Conservation (phyloP, 2,888 invertebrate species). For the Kuschelorhynchus macadamiae region DNA sequence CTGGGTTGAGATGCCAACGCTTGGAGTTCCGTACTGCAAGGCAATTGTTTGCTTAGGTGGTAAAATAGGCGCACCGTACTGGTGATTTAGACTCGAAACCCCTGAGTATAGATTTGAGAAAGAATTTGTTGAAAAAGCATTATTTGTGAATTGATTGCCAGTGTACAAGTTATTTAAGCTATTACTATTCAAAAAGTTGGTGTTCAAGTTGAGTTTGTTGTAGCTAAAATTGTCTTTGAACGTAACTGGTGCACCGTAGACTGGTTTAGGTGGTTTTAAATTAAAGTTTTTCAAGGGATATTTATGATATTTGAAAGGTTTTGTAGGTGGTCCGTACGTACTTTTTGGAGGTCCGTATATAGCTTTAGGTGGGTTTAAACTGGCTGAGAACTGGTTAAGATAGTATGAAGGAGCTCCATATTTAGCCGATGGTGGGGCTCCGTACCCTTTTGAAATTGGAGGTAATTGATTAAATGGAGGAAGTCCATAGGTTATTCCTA, state of each 20-base stretch:
- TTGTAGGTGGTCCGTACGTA: conserved; percentile 15
- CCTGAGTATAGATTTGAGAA: conserved; percentile 44
- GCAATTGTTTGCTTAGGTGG: conserved; percentile 39
- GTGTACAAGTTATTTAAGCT: conserved; percentile 32
- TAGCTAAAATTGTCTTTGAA: conserved; percentile 54
- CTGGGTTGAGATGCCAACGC: conserved; percentile 30
- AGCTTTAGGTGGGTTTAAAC: conserved; percentile 59
- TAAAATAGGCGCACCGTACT: conserved; percentile 53
- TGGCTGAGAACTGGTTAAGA: conserved; percentile 27
- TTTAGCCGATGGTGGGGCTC: conserved; percentile 40
- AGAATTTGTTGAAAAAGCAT: conserved; percentile 10
- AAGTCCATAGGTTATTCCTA: conserved; percentile 55
- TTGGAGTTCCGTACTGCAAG: conserved; percentile 52
- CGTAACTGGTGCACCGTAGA: conserved; percentile 58
- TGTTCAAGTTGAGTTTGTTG: conserved; percentile 50
- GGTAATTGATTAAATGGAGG: conserved; percentile 43
- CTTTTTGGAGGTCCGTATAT: conserved; percentile 58
- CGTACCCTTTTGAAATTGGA: conserved; percentile 40
- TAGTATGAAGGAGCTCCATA: conserved; percentile 23
- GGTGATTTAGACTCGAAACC: conserved; percentile 45
- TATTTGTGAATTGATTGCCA: conserved; percentile 6
- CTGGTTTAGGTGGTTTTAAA: conserved; percentile 63
- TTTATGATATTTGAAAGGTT: conserved; percentile 61
- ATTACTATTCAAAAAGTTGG: conserved; percentile 3
- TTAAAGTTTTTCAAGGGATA: conserved; percentile 66